Evolutionary conservation across 2,888 invertebrate species (phyloP).

Genomic region (Eupithecia abbreviata): DNA sequence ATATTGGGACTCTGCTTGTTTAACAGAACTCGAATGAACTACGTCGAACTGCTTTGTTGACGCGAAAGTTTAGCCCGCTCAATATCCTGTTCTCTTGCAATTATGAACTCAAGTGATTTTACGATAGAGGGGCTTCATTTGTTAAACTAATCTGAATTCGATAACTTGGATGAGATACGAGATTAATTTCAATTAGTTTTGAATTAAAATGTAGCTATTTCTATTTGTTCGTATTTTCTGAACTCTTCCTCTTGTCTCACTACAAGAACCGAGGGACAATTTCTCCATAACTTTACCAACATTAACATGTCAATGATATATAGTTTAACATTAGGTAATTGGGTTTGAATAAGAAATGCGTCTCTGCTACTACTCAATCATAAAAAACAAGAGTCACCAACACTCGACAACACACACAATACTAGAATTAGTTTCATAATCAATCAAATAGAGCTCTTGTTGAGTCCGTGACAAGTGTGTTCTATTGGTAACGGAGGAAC

Average conservation of each 20-base stretch:
- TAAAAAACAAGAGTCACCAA: background rate
- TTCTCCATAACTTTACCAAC: background rate
- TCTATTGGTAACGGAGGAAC: conserved; percentile 53
- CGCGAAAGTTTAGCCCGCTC: conserved; percentile 65
- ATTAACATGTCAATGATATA: background rate
- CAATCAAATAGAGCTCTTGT: conserved; percentile 18
- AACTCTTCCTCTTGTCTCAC: background rate
- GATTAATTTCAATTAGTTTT: conserved; percentile 11
- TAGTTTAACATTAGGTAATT: background rate
- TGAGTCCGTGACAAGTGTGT: conserved; percentile 42
- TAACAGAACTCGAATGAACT: conserved; percentile 64
- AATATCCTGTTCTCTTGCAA: conserved; percentile 67
- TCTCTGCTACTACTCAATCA: background rate
- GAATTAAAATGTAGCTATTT: background rate
- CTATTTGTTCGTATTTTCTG: background rate
- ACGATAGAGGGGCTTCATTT: conserved; percentile 48
- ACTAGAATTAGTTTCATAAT: conserved; percentile 14
- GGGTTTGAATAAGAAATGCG: background rate
- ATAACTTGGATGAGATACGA: conserved; percentile 25
- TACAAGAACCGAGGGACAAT: background rate
- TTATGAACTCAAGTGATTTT: conserved; percentile 61
- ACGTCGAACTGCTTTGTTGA: conserved; percentile 75
- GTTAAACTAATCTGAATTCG: conserved; percentile 35
- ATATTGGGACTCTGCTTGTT: conserved; percentile 71
- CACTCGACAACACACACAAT: background rate